phyloP scores from a whole-genome alignment of 2,113 vertebrate genomes.

The Apteryx owenii region DNA sequence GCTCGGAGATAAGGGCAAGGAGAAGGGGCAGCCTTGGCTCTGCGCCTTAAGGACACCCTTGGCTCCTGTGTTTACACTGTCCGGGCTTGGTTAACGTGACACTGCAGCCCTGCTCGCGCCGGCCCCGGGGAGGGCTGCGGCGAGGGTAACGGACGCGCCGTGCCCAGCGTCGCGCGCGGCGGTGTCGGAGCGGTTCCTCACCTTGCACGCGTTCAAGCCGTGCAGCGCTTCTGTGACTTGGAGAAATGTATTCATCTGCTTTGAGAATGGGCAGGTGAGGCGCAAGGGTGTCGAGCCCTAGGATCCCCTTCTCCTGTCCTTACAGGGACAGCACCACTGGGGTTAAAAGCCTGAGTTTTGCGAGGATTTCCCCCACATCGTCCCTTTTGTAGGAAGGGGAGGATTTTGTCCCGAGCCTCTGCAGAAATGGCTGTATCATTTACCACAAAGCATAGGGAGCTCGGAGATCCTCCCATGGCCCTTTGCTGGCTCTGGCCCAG shows the following conservation, averaged over 20 bases:
- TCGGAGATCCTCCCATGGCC: no score
- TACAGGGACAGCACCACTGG: background rate
- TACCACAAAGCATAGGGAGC: background rate
- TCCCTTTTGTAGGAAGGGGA: background rate
- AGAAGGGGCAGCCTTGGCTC: background rate
- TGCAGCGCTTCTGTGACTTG: background rate
- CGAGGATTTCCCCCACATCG: background rate
- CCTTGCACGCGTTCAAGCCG: background rate
- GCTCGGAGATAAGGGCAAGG: background rate
- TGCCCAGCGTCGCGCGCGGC: no score
- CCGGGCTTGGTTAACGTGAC: no score
- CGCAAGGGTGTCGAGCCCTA: background rate
- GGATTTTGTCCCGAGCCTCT: background rate
- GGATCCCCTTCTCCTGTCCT: background rate
- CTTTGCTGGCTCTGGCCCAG: background rate
- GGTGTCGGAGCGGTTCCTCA: background rate
- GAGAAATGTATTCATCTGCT: background rate
- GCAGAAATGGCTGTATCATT: background rate
- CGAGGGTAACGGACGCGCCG: no score
- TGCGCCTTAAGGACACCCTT: no score
- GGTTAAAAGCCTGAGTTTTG: background rate
- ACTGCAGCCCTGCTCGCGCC: no score
- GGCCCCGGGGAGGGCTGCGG: no score
- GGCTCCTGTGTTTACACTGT: background rate
- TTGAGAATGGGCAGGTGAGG: background rate